phyloP scores from a whole-genome alignment of 2,797 vertebrate species.

The Melanotaenia boesemani region DNA sequence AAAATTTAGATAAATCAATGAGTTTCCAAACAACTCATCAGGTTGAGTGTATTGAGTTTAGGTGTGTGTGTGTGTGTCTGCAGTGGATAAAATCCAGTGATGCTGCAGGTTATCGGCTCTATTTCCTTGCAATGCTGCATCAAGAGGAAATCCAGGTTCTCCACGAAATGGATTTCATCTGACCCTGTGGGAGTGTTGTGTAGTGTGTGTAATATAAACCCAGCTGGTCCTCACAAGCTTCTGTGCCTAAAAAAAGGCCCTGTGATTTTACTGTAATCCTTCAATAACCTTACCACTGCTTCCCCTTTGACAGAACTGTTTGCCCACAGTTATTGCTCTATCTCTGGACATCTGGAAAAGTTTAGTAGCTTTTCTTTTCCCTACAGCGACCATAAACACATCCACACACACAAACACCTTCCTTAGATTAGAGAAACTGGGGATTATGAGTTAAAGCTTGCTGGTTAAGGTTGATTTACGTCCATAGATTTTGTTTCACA shows the following conservation, averaged over 20 bases:
- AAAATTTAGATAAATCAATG: conserved; percentile 15
- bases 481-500: conserved; percentile 68
- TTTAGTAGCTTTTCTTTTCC: conserved; percentile 76
- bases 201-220: conserved; percentile 50
- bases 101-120: conserved; percentile 43
- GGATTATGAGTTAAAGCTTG: conserved; percentile 78
- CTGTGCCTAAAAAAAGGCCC: conserved; percentile 47
- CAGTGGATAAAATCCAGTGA: conserved; percentile 30
- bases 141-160: conserved; percentile 72
- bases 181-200: conserved; percentile 40
- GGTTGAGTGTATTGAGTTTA: neutral
- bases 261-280: conserved; percentile 73
- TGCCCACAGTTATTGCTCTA: conserved; percentile 70
- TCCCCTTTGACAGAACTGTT: conserved; percentile 59
- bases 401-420: conserved; percentile 73
- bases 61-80: conserved; percentile 25
- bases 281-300: conserved; percentile 71
- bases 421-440: conserved; percentile 62
- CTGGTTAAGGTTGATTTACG: conserved; percentile 60
- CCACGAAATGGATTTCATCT: conserved; percentile 68
- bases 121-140: conserved; percentile 44
- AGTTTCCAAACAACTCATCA: conserved; percentile 21
- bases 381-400: conserved; percentile 66
- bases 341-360: conserved; percentile 83
- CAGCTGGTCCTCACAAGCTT: conserved; percentile 61